These are phyloP conservation scores for Dinoponera quadriceps DNA, from an alignment of 1,140 invertebrate genomes.

Conservation along the genomic window DNA sequence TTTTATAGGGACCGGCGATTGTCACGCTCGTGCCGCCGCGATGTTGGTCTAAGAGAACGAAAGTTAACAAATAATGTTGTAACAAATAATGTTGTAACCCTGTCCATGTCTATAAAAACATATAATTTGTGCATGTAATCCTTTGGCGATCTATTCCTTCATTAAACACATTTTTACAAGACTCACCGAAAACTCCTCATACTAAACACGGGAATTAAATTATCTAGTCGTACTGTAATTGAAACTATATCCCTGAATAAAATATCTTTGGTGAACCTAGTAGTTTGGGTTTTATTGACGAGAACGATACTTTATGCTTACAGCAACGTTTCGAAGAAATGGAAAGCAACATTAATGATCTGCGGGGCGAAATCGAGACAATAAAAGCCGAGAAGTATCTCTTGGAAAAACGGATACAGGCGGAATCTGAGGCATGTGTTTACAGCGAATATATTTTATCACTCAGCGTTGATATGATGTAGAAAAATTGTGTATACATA, in stretches of 20 bases:
- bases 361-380: constrained; percentile 80
- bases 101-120: constrained; percentile 18
- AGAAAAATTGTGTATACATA: not conserved
- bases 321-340: constrained; percentile 84
- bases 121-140: constrained; percentile 55
- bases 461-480: not conserved
- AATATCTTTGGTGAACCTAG: constrained; percentile 63
- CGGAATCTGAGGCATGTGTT: constrained; percentile 79
- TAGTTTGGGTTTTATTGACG: constrained; percentile 79
- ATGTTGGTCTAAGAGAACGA: constrained; percentile 80
- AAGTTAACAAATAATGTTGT: constrained; percentile 66
- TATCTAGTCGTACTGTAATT: constrained; percentile 65
- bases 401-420: constrained; percentile 81
- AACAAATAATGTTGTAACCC: not conserved
- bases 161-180: constrained; percentile 16
- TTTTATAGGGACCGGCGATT: constrained; percentile 81
- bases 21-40: constrained; percentile 81
- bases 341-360: constrained; percentile 83
- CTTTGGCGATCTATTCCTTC: not conserved
- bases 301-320: constrained; percentile 76
- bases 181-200: constrained; percentile 10
- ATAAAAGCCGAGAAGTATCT: constrained; percentile 82
- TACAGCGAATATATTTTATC: constrained; percentile 35
- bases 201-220: constrained; percentile 35
- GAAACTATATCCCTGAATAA: constrained; percentile 75